These are phyloP conservation scores for Hemichromis elongatus DNA, from an alignment of 2,113 vertebrate genomes.

Conservation along the genomic window DNA sequence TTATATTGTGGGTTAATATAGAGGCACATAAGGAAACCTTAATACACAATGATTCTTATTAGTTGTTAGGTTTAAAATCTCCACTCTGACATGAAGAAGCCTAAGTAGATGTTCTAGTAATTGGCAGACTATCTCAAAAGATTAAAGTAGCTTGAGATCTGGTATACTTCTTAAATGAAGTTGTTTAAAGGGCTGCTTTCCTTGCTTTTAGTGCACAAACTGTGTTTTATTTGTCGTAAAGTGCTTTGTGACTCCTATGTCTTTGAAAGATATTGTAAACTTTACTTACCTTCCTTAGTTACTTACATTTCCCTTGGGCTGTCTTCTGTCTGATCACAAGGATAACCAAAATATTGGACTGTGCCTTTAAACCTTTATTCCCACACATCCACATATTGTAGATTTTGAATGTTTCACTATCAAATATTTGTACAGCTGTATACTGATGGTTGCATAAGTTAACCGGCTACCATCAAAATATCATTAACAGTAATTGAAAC, in stretches of 20 bases:
- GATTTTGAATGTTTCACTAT: slow-evolving; percentile 7
- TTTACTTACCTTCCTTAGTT: neutral
- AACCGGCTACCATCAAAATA: slow-evolving; percentile 64
- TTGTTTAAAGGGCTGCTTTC: neutral
- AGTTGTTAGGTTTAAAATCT: neutral
- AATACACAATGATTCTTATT: neutral
- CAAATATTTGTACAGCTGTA: slow-evolving; percentile 46
- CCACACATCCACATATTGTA: neutral
- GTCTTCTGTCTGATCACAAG: neutral
- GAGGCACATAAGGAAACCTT: neutral
- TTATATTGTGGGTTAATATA: neutral
- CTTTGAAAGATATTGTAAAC: neutral
- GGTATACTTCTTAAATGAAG: neutral
- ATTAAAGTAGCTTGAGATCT: neutral
- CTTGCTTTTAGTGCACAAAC: neutral
- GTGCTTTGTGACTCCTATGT: neutral
- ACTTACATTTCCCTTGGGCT: neutral
- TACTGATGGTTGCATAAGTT: slow-evolving; percentile 48
- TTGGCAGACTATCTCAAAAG: neutral
- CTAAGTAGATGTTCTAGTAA: neutral
- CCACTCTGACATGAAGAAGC: neutral
- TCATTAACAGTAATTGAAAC: slow-evolving; percentile 66
- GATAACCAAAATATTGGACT: neutral
- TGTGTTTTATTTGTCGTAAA: neutral
- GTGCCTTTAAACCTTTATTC: neutral